Conservation (phyloP, 2,888 invertebrate species). For the Tetragonula carbonaria region DNA sequence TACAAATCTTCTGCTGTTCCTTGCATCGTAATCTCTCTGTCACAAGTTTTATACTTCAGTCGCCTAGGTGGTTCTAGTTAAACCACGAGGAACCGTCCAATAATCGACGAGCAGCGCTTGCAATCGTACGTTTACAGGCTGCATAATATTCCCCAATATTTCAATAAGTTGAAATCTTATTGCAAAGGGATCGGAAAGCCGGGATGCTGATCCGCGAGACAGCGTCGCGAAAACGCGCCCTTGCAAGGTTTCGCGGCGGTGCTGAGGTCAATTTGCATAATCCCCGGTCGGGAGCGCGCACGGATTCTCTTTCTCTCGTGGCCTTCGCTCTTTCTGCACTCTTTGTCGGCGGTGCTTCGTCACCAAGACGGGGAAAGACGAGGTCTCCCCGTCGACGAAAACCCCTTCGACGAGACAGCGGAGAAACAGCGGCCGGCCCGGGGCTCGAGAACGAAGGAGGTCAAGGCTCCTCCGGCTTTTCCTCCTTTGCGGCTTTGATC, state of each 20-base stretch:
- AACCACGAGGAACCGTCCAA: too few relatives aligned
- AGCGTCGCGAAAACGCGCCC: constrained; percentile 52
- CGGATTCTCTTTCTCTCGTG: constrained; percentile 18
- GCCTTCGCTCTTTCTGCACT: constrained; percentile 24
- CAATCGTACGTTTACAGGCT: too few relatives aligned
- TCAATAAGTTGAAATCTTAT: too few relatives aligned
- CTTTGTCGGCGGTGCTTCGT: not conserved
- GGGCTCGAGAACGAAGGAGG: constrained; percentile 52
- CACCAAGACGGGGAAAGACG: not conserved
- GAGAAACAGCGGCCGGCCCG: constrained; percentile 31
- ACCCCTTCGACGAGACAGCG: not conserved
- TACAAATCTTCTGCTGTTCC: too few relatives aligned
- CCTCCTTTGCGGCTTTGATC: constrained; percentile 60
- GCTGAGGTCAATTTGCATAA: constrained; percentile 73
- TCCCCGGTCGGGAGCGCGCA: constrained; percentile 50
- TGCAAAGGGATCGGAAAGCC: not conserved
- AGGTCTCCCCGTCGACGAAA: not conserved
- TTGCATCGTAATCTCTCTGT: too few relatives aligned
- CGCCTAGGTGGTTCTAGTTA: too few relatives aligned
- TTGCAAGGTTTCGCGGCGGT: constrained; percentile 53
- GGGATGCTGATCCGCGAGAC: constrained; percentile 18
- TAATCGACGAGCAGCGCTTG: too few relatives aligned
- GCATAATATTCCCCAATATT: too few relatives aligned
- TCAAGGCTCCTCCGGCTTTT: constrained; percentile 62
- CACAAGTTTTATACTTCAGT: too few relatives aligned